Evolutionary conservation across 2,797 vertebrate genomes (phyloP).

Genomic region (Naso thynnoides): DNA sequence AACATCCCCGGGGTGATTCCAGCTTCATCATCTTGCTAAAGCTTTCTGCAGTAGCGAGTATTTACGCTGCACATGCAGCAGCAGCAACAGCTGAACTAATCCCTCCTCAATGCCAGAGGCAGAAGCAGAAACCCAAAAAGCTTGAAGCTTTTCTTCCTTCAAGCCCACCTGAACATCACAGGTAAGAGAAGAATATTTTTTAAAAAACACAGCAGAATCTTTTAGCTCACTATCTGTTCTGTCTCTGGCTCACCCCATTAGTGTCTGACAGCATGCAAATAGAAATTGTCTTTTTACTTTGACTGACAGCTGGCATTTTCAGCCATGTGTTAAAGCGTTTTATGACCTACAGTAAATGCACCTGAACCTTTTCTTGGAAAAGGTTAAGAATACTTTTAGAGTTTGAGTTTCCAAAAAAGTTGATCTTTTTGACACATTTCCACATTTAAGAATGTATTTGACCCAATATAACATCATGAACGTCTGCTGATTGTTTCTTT

Average conservation of each 20-base stretch:
- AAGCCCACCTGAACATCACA: background rate
- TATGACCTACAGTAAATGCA: conserved; percentile 3
- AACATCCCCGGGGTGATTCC: conserved; percentile 27
- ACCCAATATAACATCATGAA: no score
- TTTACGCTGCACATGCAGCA: background rate
- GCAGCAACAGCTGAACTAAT: background rate
- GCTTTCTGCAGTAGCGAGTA: background rate
- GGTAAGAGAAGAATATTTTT: background rate
- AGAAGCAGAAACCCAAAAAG: background rate
- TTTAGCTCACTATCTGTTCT: background rate
- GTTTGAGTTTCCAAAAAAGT: background rate
- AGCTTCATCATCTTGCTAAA: conserved; percentile 41
- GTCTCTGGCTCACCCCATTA: background rate
- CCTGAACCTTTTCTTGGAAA: conserved; percentile 36
- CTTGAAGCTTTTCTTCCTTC: background rate
- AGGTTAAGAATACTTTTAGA: conserved; percentile 56
- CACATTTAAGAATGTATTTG: background rate
- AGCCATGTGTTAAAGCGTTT: background rate
- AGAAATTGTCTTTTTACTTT: conserved; percentile 13
- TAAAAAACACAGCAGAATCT: background rate
- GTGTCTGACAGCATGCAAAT: conserved; percentile 34
- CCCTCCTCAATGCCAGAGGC: background rate
- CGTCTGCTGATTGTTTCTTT: no score
- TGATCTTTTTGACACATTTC: background rate
- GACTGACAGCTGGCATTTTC: conserved; percentile 58